These are phyloP conservation scores for Melanostoma mellinum DNA, from an alignment of 2,888 invertebrate genomes.

Conservation along the genomic window DNA sequence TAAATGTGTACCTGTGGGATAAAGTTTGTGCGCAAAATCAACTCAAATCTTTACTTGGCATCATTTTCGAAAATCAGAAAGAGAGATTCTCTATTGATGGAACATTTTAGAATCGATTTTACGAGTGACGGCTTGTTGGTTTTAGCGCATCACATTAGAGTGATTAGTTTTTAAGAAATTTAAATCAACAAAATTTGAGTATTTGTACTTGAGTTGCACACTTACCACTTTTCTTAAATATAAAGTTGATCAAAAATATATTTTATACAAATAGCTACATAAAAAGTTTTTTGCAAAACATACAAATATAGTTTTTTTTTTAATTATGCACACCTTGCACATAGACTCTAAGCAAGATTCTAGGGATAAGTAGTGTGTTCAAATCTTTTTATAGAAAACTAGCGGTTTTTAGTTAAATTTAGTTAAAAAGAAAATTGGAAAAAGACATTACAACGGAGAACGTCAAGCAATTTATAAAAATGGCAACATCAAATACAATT, in stretches of 20 bases:
- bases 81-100: slow-evolving; percentile 42
- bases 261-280: not conserved
- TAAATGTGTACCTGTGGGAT: too few relatives aligned
- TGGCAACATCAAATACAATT: slow-evolving; percentile 85
- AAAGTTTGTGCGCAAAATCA: slow-evolving; percentile 53
- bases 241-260: not conserved
- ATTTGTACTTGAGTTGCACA: slow-evolving; percentile 20
- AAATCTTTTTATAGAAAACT: slow-evolving; percentile 66
- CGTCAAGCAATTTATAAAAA: slow-evolving; percentile 74
- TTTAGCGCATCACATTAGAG: slow-evolving; percentile 32
- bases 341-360: slow-evolving; percentile 56
- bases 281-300: slow-evolving; percentile 23
- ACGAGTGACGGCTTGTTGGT: slow-evolving; percentile 59
- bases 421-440: slow-evolving; percentile 52
- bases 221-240: not conserved
- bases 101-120: slow-evolving; percentile 67
- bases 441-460: slow-evolving; percentile 65
- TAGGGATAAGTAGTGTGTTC: slow-evolving; percentile 69
- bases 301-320: slow-evolving; percentile 34
- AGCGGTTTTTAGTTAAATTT: slow-evolving; percentile 56
- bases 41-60: slow-evolving; percentile 12
- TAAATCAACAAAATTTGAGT: slow-evolving; percentile 39
- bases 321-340: slow-evolving; percentile 60
- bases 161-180: slow-evolving; percentile 41
- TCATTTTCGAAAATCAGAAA: slow-evolving; percentile 29